Base-by-base conservation (phyloP, 1,140 invertebrate genomes). In the Drosophila sucinea region DNA sequence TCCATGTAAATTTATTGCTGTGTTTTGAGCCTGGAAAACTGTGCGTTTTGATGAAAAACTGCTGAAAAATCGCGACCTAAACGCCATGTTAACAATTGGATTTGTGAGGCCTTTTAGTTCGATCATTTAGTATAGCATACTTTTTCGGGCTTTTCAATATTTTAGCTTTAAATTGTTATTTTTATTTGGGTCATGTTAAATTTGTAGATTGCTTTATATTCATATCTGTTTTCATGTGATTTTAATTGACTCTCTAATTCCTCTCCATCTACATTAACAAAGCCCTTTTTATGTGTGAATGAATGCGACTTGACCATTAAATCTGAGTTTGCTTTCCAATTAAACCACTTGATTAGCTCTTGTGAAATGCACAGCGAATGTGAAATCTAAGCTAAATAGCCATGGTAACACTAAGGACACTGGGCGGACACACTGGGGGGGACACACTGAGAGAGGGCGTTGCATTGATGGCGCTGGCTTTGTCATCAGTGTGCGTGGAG, bases 311-410 rank as follows among this genome's bases (percentile, higher is more conserved):
- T 44, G 79, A 69, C 69, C 86, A 83, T 86, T 86, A 87, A 87
- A 87, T 80, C 65, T 70, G 74, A 89, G 84, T 87, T 87, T 83
- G 83, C 73, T 89, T 89, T 89, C 84, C 84, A 87, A 87, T 89
- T 87, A 87, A 83, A 73, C 83, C 83, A 89, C 70, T 87, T 87
- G 83, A 87, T 87, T 89, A 74, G 83, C 69, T 87, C 73, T 60
- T 70, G 63, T 67, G 67, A 66, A 65, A 35, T 71, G 66, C 60
- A 66, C 51, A 63, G 30, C 44, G 44, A 51, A 51, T 51, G 44
- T 51, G 44, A 51, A 51, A 51, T 27, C 44, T 51, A 51, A 51
- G 44, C 44, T 27, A 51, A 51, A 51, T 25, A 38, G 56, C 33
- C 56, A 33, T 33, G 23, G 32, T 35, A 27, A 35, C 61, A 63